Base-by-base conservation (phyloP, 2,797 vertebrate genomes). In the Masticophis lateralis region DNA sequence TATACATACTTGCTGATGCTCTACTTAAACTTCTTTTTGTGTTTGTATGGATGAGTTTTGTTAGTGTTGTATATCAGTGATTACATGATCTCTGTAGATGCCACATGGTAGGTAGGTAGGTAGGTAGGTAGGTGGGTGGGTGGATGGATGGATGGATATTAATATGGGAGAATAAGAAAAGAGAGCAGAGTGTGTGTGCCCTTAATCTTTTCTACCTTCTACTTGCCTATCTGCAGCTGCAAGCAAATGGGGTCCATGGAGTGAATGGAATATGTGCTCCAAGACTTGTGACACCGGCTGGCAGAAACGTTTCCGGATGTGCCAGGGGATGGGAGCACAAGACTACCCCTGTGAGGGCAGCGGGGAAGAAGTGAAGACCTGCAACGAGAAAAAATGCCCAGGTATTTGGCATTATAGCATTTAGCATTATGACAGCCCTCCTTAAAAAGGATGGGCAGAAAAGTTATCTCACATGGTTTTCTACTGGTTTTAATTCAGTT, bases 331-430 rank as follows among this genome's bases (percentile, higher is more conserved):
- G 0, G 99, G 98, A 1, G 28, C 97, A 2, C 98, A 99, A 97
- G 98, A 98, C 90, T 98, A 99, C 95, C 99, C 99, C 25, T 99
- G 99, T 0, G 98, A 99, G 74, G 99, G 99, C 94, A 98, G 98
- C 0, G 99, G 98, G 11, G 99, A 99, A 97, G 99, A 99, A 97
- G 98, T 99, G 95, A 99, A 98, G 95, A 97, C 98, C 86, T 99
- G 99, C 97, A 99, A 99, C 0, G 99, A 99, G 97, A 99, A 99
- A 98, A 99, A 99, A 95, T 99, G 99, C 96, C 99, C 99, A 96
- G 99, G 99, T 99, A 97, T 92, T 53, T 28, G 98, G 98, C 98
- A 79, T 97, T 2, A 93, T 14, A 20, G 10, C 20, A 28, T 28
- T 63, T 63, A 11, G 27, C 27, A 2, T 14, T 13, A 6, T 3